A percentile compares a stretch with the other conserved stretches of the same genome.
Conservation (phyloP, 1,140 invertebrate genomes). For the Nasonia giraulti region DNA sequence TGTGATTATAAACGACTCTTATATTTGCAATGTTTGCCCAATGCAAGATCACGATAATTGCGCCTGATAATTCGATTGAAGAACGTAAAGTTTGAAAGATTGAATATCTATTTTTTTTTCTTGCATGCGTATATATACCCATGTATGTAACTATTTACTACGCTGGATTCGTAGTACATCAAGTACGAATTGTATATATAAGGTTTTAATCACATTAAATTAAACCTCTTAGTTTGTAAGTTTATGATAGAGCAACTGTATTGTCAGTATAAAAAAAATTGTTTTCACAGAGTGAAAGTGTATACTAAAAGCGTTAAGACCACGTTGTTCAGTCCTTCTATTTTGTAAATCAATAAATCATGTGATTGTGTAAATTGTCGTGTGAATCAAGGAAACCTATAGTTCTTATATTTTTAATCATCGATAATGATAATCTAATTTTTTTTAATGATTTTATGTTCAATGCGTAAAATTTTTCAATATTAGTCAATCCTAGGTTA, state of each 20-base stretch:
- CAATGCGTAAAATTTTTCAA: too few relatives aligned
- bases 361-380: too few relatives aligned
- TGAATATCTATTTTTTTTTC: neutral
- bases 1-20: neutral
- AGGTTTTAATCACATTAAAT: constrained; percentile 7
- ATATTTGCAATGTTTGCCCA: neutral
- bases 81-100: neutral
- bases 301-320: too few relatives aligned
- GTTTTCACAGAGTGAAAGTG: neutral
- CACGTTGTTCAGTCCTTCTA: neutral
- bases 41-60: neutral
- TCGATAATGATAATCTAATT: too few relatives aligned
- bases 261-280: neutral
- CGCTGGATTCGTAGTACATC: constrained; percentile 44
- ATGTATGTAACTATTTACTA: constrained; percentile 4
- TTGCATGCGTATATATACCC: neutral
- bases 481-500: too few relatives aligned
- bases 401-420: too few relatives aligned
- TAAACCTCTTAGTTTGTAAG: constrained; percentile 23
- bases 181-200: constrained; percentile 20
- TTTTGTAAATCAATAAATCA: constrained; percentile 22
- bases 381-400: too few relatives aligned
- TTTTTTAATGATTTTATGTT: too few relatives aligned
- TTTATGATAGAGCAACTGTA: constrained; percentile 11
- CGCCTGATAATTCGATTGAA: too few relatives aligned